A percentile compares a stretch with the other conserved stretches of the same genome.
Conservation (phyloP, 2,113 vertebrate species). For the Empidonax traillii region DNA sequence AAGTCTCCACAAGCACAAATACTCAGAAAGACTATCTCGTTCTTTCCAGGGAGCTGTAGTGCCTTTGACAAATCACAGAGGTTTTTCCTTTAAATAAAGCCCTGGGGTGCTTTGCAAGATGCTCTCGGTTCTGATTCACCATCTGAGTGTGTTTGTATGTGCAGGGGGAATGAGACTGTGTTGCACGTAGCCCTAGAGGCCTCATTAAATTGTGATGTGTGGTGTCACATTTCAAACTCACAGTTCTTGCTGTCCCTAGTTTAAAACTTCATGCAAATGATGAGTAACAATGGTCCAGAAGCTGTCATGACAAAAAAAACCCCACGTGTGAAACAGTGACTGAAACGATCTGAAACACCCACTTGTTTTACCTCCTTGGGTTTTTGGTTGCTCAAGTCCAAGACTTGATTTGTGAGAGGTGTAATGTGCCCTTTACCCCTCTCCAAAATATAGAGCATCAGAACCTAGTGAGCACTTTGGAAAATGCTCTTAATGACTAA, state of each 20-base stretch:
- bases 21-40: slow-evolving; percentile 7
- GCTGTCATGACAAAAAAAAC: slow-evolving; percentile 3
- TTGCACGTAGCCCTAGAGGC: slow-evolving; percentile 50
- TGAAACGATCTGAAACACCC: background rate
- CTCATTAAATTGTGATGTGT: slow-evolving; percentile 70
- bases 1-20: background rate
- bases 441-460: background rate
- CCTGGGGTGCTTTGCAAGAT: slow-evolving; percentile 53
- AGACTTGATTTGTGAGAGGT: background rate
- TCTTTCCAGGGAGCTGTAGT: slow-evolving; percentile 28
- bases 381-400: background rate
- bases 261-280: slow-evolving; percentile 61
- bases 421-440: background rate
- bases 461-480: background rate
- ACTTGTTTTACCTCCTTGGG: background rate
- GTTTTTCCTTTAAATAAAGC: slow-evolving; percentile 41
- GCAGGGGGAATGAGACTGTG: background rate
- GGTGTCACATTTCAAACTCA: slow-evolving; percentile 54
- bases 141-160: background rate
- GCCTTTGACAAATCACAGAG: background rate
- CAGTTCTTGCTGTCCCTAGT: slow-evolving; percentile 26
- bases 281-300: slow-evolving; percentile 27
- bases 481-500: background rate
- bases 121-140: slow-evolving; percentile 3
- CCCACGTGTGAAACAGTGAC: background rate